phyloP scores from a whole-genome alignment of 2,888 invertebrate genomes.

The Drosophila lutescens region DNA sequence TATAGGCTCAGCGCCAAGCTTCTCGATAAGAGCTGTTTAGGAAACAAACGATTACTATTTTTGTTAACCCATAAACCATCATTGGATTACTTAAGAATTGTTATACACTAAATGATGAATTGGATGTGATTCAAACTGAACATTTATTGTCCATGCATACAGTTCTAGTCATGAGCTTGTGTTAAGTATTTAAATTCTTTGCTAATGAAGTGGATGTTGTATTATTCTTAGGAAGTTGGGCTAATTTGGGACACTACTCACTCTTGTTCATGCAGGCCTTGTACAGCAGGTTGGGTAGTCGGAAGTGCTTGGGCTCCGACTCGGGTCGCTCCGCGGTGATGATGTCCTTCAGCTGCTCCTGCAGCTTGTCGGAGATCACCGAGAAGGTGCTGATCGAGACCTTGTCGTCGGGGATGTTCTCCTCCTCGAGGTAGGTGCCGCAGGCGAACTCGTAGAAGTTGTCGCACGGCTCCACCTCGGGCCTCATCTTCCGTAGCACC shows the following conservation, averaged over 20 bases:
- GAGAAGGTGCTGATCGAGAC: slow-evolving; percentile 84
- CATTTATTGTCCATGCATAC: too few species aligned
- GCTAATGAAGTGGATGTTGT: too few species aligned
- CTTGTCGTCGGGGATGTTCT: slow-evolving; percentile 89
- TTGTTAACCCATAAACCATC: too few species aligned
- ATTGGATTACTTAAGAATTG: too few species aligned
- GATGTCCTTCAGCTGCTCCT: slow-evolving; percentile 84
- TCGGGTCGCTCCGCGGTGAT: slow-evolving; percentile 82
- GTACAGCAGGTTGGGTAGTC: slow-evolving; percentile 84
- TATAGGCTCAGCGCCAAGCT: slow-evolving; percentile 90
- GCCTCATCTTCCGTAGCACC: slow-evolving; percentile 88
- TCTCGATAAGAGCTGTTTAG: slow-evolving; percentile 90
- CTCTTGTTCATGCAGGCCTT: slow-evolving; percentile 85
- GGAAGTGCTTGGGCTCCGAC: slow-evolving; percentile 83
- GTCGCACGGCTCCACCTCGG: slow-evolving; percentile 89
- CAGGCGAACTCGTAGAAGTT: slow-evolving; percentile 92
- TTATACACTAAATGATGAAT: too few species aligned
- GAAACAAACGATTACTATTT: too few species aligned
- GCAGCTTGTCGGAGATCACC: slow-evolving; percentile 84
- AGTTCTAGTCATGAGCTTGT: too few species aligned
- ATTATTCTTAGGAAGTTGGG: too few species aligned
- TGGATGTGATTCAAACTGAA: too few species aligned
- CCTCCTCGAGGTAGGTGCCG: slow-evolving; percentile 88
- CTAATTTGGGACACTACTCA: slow-evolving; percentile 53
- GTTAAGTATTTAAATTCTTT: too few species aligned